phyloP scores from a whole-genome alignment of 2,797 vertebrate genomes.

The Xenopus petersii region DNA sequence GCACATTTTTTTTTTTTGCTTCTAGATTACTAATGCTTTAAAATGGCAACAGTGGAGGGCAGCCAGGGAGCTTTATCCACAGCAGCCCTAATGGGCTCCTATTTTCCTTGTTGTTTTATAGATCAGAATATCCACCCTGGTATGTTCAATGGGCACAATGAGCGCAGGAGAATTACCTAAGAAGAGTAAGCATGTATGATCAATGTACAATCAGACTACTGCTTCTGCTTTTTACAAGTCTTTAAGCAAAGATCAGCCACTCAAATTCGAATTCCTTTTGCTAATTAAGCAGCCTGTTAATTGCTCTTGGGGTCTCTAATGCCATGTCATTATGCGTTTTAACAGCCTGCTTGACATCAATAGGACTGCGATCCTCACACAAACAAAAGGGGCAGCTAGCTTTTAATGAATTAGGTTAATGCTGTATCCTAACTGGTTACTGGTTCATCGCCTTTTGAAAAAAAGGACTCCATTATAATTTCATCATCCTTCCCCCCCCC shows the following conservation, averaged over 20 bases:
- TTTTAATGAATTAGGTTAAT: constrained; percentile 66
- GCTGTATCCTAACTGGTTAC: constrained; percentile 56
- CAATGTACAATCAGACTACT: constrained; percentile 80
- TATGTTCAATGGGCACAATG: constrained; percentile 64
- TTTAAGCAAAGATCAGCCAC: constrained; percentile 77
- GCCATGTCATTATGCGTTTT: constrained; percentile 80
- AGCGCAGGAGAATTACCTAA: constrained; percentile 64
- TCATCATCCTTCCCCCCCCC: constrained; percentile 50
- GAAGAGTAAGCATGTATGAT: constrained; percentile 66
- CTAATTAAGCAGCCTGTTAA: constrained; percentile 90
- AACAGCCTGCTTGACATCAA: constrained; percentile 75
- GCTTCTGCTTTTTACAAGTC: constrained; percentile 67
- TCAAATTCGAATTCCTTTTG: constrained; percentile 78
- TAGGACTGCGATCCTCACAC: constrained; percentile 68
- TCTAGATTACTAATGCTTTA: constrained; percentile 9
- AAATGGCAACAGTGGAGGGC: constrained; percentile 14
- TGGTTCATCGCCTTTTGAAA: constrained; percentile 58
- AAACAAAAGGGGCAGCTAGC: constrained; percentile 73
- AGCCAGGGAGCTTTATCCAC: background rate
- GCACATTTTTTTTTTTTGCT: background rate
- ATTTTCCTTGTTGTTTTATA: constrained; percentile 55
- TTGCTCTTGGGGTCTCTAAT: constrained; percentile 82
- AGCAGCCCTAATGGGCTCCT: constrained; percentile 50
- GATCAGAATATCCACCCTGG: constrained; percentile 71
- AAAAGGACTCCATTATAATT: constrained; percentile 56